Conservation (phyloP, 2,797 vertebrate species). For the Myripristis murdjan region DNA sequence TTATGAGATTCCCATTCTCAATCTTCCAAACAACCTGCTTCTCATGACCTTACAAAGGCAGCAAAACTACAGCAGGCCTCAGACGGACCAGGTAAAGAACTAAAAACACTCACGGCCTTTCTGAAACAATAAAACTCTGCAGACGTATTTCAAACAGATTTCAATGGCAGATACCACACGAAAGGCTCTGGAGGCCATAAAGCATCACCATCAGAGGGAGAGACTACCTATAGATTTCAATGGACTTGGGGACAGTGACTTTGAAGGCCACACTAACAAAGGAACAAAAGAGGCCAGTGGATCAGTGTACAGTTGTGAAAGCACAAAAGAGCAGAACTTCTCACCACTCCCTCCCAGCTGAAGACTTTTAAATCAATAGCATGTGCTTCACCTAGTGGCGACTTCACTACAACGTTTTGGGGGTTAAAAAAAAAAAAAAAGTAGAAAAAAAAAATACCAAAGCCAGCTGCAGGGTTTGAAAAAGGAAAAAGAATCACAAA, state of each 20-base stretch:
- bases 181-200: slow-evolving; percentile 12
- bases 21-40: background rate
- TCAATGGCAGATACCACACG: slow-evolving; percentile 32
- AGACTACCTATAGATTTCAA: slow-evolving; percentile 17
- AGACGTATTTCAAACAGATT: slow-evolving; percentile 15
- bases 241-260: slow-evolving; percentile 42
- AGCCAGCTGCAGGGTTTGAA: no score
- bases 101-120: background rate
- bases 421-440: no score
- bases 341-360: slow-evolving; percentile 76
- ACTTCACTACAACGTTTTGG: background rate
- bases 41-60: background rate
- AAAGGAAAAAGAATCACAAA: no score
- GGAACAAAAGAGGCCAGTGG: slow-evolving; percentile 56
- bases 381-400: slow-evolving; percentile 25
- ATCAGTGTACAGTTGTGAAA: slow-evolving; percentile 49
- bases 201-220: slow-evolving; percentile 10
- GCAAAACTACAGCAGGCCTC: background rate
- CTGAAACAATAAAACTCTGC: background rate
- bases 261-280: slow-evolving; percentile 62
- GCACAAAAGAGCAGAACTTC: slow-evolving; percentile 48
- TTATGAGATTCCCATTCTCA: no score
- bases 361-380: slow-evolving; percentile 52
- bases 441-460: no score
- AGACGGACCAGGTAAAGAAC: background rate